These are phyloP conservation scores for Pemphigus obesinymphae DNA, from an alignment of 1,140 invertebrate species.

Conservation along the genomic window DNA sequence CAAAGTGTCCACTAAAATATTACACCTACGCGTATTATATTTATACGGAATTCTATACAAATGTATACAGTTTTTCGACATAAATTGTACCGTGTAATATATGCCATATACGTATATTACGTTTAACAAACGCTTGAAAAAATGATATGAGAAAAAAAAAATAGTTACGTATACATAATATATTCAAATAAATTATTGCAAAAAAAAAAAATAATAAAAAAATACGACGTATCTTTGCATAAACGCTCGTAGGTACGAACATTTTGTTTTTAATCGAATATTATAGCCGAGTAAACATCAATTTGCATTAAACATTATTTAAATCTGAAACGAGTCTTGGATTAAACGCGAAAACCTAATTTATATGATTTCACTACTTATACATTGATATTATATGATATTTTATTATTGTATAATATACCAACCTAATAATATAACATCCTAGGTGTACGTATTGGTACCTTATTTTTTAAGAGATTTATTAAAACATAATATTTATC, in stretches of 20 bases:
- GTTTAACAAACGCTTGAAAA: background rate
- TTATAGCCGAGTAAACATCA: background rate
- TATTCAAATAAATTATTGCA: background rate
- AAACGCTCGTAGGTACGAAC: too few species aligned
- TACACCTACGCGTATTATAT: background rate
- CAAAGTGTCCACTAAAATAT: background rate
- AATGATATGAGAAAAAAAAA: too few species aligned
- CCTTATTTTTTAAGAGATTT: too few species aligned
- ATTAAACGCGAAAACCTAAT: background rate
- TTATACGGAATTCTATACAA: background rate
- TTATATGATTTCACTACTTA: too few species aligned
- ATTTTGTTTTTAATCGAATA: background rate
- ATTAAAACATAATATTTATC: too few species aligned
- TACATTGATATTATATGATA: too few species aligned
- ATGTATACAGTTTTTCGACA: constrained; percentile 1
- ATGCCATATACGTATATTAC: background rate
- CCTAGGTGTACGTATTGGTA: too few species aligned
- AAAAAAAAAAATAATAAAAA: too few species aligned
- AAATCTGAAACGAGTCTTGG: background rate
- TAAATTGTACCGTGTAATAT: background rate
- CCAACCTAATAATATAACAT: too few species aligned
- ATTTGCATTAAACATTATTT: background rate
- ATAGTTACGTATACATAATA: too few species aligned
- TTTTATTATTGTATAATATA: too few species aligned
- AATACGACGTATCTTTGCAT: background rate